Base-by-base conservation (phyloP, 2,888 invertebrate species). In the Eurytoma adleriae region DNA sequence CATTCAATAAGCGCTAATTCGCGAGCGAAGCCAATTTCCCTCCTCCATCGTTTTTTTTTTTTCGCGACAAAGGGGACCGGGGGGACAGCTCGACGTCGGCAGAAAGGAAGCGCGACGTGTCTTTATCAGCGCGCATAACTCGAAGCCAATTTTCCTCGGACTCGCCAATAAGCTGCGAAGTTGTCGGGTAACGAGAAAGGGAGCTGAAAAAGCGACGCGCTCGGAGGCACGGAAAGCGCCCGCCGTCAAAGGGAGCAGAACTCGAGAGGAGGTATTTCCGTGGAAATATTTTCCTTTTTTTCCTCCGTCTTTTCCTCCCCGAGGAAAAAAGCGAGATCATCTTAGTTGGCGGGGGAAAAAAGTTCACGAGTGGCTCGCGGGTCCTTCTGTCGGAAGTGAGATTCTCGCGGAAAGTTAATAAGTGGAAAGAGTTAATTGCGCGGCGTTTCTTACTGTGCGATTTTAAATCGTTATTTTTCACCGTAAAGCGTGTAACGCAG, bases 121-220 rank as follows among this genome's bases (percentile, higher is more conserved):
- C 69, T 77, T 78, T 73, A 69, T 64, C 73, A 66, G 68, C 70
- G 68, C 70, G 78, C 74, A 78, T 81, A 81, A 81, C 78, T 81
- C 74, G 59, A 68, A 74, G 74, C 62, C 73, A 78, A 78, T 81
- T 81, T 81, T 78, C 74, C 56, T 71, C 48, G 64, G 69, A 71
- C 78, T 74, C 7, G 72, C 62, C 80, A 77, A 77, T 76, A 77
- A 76, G 80, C 71, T 71, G 77, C 62, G 77, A 80, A 80, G 77
- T 78, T 73, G 66, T 69, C 71, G 75, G 67, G 59, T 72, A 77
- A 77, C 72, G 69, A 77, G 76, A 77, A 69, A 77, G 72, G 40
- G 61, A 50, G 62, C 2, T n/a, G 57, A 40, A 27, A 69, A 64
- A 64, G 30, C 40, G 57, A 57, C 1, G 7, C 1, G 5, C 62